A percentile compares a stretch with the other conserved stretches of the same genome.
These are phyloP conservation scores for Melipona quadrifasciata DNA, from an alignment of 1,140 invertebrate species.

Conservation along the genomic window DNA sequence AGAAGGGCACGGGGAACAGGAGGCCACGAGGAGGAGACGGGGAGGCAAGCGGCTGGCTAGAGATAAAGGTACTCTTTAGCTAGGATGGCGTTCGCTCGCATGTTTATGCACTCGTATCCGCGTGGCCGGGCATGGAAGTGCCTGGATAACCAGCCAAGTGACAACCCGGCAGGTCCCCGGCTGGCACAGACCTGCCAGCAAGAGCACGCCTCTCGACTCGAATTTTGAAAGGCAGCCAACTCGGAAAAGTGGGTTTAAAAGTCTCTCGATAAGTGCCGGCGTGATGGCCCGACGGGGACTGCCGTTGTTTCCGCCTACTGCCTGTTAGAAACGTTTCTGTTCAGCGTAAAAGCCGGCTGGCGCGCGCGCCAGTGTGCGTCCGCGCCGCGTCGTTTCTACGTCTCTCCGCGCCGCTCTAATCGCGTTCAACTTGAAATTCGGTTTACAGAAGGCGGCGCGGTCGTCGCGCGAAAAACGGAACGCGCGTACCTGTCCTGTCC, in stretches of 20 bases:
- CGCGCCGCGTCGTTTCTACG: conserved; percentile 29
- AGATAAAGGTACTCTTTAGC: conserved; percentile 82
- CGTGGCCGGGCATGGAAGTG: conserved; percentile 81
- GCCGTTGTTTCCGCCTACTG: conserved; percentile 37
- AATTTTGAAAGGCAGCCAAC: conserved; percentile 82
- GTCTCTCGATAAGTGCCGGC: conserved; percentile 79
- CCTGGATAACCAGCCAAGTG: conserved; percentile 82
- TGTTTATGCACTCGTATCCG: conserved; percentile 82
- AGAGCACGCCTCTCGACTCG: conserved; percentile 70
- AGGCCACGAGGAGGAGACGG: conserved; percentile 39
- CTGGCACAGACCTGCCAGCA: conserved; percentile 54
- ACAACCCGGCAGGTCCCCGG: conserved; percentile 77
- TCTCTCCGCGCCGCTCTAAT: background rate
- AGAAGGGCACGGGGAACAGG: conserved; percentile 16
- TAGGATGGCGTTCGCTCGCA: conserved; percentile 79
- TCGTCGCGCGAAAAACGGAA: background rate
- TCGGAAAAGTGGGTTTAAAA: conserved; percentile 81
- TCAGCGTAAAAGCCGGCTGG: conserved; percentile 26
- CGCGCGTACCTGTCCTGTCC: no score
- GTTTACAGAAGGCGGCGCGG: no score
- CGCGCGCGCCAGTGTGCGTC: conserved; percentile 13
- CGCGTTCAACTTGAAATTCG: conserved; percentile 4
- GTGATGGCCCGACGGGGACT: conserved; percentile 56
- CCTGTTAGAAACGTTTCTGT: conserved; percentile 47
- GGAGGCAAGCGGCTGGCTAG: conserved; percentile 75